phyloP scores from a whole-genome alignment of 2,888 invertebrate species.

The Drosophila antonietae region DNA sequence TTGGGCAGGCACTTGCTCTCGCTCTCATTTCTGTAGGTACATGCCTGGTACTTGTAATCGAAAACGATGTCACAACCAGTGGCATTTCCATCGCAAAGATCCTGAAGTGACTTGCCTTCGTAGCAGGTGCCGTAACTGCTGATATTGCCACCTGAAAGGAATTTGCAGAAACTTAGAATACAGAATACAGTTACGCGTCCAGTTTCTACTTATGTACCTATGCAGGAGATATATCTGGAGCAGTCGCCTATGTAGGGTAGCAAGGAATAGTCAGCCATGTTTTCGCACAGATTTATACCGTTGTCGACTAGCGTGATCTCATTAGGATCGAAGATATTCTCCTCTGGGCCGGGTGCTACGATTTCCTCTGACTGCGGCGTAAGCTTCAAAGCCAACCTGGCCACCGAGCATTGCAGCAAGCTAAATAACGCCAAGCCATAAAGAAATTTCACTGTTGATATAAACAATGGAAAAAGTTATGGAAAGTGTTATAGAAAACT shows the following conservation, averaged over 20 bases:
- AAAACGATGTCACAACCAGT: conserved; percentile 32
- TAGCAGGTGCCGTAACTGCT: conserved; percentile 40
- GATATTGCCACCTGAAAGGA: conserved; percentile 13
- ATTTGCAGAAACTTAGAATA: background rate
- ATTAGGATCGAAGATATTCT: background rate
- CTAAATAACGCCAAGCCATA: conserved; percentile 30
- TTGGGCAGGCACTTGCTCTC: conserved; percentile 39
- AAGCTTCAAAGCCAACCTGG: background rate
- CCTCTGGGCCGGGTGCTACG: conserved; percentile 40
- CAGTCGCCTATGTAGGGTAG: conserved; percentile 64
- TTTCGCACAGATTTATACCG: conserved; percentile 55
- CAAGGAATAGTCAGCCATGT: conserved; percentile 47
- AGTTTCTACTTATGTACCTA: conserved; percentile 20
- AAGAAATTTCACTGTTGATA: conserved; percentile 38
- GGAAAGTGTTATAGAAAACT: background rate
- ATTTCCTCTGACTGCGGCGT: conserved; percentile 15
- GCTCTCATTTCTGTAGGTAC: accelerated
- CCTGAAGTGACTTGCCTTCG: accelerated
- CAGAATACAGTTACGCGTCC: background rate
- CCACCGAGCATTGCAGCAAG: conserved; percentile 15
- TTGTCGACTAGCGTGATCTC: conserved; percentile 17
- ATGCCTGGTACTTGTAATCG: conserved; percentile 44
- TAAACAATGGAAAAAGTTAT: background rate
- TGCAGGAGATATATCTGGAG: conserved; percentile 61
- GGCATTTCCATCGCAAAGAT: accelerated